Evolutionary conservation across 1,140 invertebrate species (phyloP).

Genomic region (Eriocheir sinensis): DNA sequence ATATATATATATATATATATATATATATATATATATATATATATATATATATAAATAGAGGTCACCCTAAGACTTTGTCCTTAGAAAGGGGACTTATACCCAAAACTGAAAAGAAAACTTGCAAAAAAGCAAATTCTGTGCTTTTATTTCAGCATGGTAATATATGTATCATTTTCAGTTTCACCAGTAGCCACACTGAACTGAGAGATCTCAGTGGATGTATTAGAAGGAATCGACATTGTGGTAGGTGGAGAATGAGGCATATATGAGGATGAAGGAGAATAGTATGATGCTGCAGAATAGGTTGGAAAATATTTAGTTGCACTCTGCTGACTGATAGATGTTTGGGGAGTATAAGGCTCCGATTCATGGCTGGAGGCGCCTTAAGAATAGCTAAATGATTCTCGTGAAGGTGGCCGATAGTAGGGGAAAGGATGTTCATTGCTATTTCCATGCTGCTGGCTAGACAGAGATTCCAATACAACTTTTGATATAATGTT

Average conservation of each 20-base stretch:
- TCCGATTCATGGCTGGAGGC: neutral
- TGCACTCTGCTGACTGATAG: constrained; percentile 36
- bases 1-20: no score
- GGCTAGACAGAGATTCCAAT: constrained; percentile 38
- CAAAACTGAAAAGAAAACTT: no score
- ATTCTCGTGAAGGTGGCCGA: constrained; percentile 37
- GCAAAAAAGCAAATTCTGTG: neutral
- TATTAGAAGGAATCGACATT: constrained; percentile 36
- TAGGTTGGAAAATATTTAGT: constrained; percentile 15
- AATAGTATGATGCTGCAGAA: constrained; percentile 31
- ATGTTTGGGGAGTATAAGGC: constrained; percentile 41
- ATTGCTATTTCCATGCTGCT: constrained; percentile 39
- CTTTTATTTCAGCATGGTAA: constrained; percentile 1
- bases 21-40: no score
- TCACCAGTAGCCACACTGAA: neutral
- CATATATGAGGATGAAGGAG: neutral
- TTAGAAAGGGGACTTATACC: no score
- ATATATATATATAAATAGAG: no score
- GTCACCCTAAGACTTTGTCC: no score
- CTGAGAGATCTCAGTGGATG: constrained; percentile 34
- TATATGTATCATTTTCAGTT: neutral
- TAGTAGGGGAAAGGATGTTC: constrained; percentile 27
- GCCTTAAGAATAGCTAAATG: neutral
- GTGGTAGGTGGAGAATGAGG: constrained; percentile 35
- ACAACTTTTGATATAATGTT: constrained; percentile 42